These are phyloP conservation scores for Tylochromis polylepis DNA, from an alignment of 2,113 vertebrate species.

Conservation along the genomic window DNA sequence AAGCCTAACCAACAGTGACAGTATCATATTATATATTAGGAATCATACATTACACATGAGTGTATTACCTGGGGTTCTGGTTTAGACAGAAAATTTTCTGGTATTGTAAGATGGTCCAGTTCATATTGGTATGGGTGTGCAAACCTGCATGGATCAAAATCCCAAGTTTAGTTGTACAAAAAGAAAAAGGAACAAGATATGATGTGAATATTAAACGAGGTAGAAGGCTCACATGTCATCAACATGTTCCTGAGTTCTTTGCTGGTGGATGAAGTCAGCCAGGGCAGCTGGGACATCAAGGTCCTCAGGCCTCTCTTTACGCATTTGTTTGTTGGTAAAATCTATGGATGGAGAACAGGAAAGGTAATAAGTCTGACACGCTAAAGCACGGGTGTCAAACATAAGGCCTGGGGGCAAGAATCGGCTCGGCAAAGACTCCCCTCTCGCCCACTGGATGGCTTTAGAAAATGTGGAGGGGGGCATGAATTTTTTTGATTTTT, in stretches of 20 bases:
- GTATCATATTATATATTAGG: not conserved
- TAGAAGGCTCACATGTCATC: constrained; percentile 84
- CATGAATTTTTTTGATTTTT: no score
- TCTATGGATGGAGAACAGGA: constrained; percentile 50
- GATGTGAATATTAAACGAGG: not conserved
- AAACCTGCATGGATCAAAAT: constrained; percentile 74
- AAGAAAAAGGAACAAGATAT: not conserved
- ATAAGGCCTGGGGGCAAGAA: not conserved
- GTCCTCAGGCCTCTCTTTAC: constrained; percentile 85
- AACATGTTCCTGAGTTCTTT: constrained; percentile 85
- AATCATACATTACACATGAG: not conserved
- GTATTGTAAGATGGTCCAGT: constrained; percentile 80
- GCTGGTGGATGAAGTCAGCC: constrained; percentile 93
- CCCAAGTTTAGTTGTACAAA: not conserved
- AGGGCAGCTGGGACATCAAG: constrained; percentile 88
- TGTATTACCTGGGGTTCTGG: constrained; percentile 80
- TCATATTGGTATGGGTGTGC: constrained; percentile 94
- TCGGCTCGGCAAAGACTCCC: not conserved
- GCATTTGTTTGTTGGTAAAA: constrained; percentile 80
- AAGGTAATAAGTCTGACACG: not conserved
- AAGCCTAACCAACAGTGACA: not conserved
- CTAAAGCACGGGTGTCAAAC: not conserved
- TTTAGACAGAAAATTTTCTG: constrained; percentile 77
- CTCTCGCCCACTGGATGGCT: not conserved
- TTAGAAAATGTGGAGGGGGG: not conserved